These are phyloP conservation scores for Zaprionus ghesquierei DNA, from an alignment of 1,140 invertebrate genomes.

Conservation along the genomic window DNA sequence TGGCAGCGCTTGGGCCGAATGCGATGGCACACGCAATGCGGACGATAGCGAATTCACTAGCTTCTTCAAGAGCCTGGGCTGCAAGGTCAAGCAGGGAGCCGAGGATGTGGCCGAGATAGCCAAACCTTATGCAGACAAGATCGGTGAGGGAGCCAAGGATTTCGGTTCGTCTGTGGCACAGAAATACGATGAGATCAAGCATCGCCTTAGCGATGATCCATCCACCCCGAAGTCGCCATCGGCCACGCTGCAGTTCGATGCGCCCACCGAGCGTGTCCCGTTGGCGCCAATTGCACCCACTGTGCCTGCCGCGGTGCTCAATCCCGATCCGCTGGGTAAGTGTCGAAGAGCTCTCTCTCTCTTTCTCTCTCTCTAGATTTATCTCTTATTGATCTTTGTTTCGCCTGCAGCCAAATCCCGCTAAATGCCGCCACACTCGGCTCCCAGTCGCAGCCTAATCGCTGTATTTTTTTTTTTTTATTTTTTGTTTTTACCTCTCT, in stretches of 20 bases:
- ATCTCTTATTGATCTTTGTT: neutral
- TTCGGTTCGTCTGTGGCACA: conserved; percentile 57
- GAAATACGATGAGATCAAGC: conserved; percentile 75
- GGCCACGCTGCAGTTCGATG: conserved; percentile 26
- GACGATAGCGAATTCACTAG: conserved; percentile 67
- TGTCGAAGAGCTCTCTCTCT: neutral
- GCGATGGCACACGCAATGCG: conserved; percentile 46
- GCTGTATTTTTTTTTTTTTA: neutral
- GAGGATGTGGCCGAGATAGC: conserved; percentile 55
- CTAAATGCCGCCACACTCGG: neutral
- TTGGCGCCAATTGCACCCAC: conserved; percentile 59
- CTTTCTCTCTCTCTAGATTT: neutral
- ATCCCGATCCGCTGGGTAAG: conserved; percentile 16
- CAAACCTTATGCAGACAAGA: conserved; percentile 65
- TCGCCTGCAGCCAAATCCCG: conserved; percentile 1
- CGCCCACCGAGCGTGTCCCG: conserved; percentile 67
- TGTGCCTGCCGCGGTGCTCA: conserved; percentile 7
- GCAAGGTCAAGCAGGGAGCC: conserved; percentile 66
- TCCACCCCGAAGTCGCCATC: conserved; percentile 33
- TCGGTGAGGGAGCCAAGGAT: conserved; percentile 67
- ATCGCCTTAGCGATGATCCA: conserved; percentile 64
- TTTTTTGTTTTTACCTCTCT: neutral
- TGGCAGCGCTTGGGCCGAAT: conserved; percentile 42
- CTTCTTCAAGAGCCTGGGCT: conserved; percentile 73
- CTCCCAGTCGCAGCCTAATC: neutral